Evolutionary conservation across 2,797 vertebrate species (phyloP).

Genomic region (Jordanella pulchra): DNA sequence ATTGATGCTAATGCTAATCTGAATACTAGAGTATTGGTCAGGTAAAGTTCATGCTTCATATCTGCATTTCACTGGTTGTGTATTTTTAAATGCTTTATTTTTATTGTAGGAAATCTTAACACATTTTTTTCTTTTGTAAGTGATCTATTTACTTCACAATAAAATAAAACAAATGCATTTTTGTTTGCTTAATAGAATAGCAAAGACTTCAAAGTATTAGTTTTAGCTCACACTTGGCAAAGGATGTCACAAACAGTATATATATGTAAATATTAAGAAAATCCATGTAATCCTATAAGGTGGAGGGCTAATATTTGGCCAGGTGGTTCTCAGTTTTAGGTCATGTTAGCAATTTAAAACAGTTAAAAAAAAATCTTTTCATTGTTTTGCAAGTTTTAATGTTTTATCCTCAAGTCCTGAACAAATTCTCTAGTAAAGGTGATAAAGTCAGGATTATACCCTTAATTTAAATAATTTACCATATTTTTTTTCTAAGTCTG

Average conservation of each 20-base stretch:
- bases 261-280: neutral
- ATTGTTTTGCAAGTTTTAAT: neutral
- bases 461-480: too few relatives aligned
- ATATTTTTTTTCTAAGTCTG: too few relatives aligned
- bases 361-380: neutral
- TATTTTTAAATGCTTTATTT: neutral
- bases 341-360: neutral
- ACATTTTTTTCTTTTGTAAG: too few relatives aligned
- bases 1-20: neutral
- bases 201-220: neutral
- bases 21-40: neutral
- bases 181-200: neutral
- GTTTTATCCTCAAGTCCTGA: too few relatives aligned
- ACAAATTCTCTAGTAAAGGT: too few relatives aligned
- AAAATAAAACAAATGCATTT: too few relatives aligned
- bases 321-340: neutral
- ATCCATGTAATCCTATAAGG: neutral
- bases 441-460: too few relatives aligned
- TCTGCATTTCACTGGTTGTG: neutral
- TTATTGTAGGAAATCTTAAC: neutral
- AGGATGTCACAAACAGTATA: neutral
- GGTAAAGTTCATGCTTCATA: neutral
- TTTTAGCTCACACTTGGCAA: neutral
- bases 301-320: neutral
- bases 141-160: neutral